Evolutionary conservation across 2,797 vertebrate genomes (phyloP).

Genomic region (Sebastiscus tertius): DNA sequence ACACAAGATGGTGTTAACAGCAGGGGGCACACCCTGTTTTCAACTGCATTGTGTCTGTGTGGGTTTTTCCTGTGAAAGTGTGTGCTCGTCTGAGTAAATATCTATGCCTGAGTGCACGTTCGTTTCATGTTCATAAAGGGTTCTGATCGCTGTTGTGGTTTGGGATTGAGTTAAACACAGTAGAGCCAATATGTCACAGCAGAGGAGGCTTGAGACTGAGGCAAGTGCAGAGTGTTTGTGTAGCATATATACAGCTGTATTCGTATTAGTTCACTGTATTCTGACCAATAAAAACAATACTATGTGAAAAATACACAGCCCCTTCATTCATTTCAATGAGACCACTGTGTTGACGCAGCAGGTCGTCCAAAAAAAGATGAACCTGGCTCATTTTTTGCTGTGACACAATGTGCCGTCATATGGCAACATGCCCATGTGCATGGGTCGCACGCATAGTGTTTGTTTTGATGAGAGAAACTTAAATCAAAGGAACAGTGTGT

Average conservation of each 20-base stretch:
- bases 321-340: neutral
- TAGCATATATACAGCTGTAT: neutral
- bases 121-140: conserved; percentile 39
- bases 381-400: no score
- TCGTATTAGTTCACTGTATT: no score
- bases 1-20: conserved; percentile 76
- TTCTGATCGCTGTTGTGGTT: conserved; percentile 17
- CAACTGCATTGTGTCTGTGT: conserved; percentile 31
- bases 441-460: no score
- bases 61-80: conserved; percentile 19
- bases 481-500: no score
- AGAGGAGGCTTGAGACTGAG: neutral
- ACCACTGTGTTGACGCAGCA: neutral
- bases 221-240: neutral
- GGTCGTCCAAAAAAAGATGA: no score
- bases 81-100: conserved; percentile 27
- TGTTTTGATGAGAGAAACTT: no score
- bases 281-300: no score
- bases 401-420: no score
- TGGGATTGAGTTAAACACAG: conserved; percentile 24
- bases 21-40: conserved; percentile 55
- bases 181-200: conserved; percentile 23
- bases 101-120: conserved; percentile 27
- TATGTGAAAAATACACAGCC: no score
- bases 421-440: no score